phyloP scores from a whole-genome alignment of 2,888 invertebrate genomes.

The Lamellibrachia satsuma region DNA sequence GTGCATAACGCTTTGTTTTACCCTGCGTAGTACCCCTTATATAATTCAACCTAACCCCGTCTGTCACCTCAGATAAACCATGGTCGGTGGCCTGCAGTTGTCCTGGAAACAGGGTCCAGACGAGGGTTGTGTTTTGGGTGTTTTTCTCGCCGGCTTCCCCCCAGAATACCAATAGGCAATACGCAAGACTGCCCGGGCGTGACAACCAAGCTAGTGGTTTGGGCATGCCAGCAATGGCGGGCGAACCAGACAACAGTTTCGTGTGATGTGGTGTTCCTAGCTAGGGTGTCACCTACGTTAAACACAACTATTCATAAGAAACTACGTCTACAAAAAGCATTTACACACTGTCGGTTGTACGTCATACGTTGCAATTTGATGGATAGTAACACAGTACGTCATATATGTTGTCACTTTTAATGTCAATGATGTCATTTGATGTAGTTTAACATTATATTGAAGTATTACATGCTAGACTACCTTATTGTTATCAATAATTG shows the following conservation, averaged over 20 bases:
- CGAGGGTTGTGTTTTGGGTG: not conserved
- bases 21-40: not conserved
- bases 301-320: not conserved
- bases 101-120: not conserved
- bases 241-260: not conserved
- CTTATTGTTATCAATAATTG: no score
- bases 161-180: not conserved
- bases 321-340: no score
- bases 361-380: no score
- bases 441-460: no score
- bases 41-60: conserved; percentile 13
- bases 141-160: not conserved
- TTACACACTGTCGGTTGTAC: no score
- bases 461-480: no score
- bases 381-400: no score
- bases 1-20: conserved; percentile 17
- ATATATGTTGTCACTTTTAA: no score
- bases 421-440: no score
- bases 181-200: not conserved
- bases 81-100: not conserved
- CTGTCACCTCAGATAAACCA: conserved; percentile 4
- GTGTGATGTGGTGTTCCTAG: not conserved
- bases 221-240: not conserved
- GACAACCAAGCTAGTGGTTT: not conserved
- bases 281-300: not conserved